Percentiles rank a stretch among this genome's conserved stretches.
Evolutionary conservation across 2,113 vertebrate species (phyloP).

Genomic region (Kryptolebias marmoratus): DNA sequence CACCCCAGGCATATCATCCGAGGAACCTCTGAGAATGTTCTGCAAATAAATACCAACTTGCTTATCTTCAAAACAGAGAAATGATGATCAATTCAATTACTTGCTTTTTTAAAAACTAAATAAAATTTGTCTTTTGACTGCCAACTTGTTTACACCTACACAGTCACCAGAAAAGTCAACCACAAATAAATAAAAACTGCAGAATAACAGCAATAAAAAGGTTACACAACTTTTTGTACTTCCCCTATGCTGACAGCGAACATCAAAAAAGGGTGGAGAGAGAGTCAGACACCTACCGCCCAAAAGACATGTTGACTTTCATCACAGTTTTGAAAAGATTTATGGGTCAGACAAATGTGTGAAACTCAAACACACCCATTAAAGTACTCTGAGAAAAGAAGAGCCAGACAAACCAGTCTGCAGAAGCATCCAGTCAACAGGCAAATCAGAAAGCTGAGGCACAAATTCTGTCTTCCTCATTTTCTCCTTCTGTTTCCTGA

Average conservation of each 20-base stretch:
- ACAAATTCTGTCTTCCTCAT: constrained; percentile 36
- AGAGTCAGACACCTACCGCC: not conserved
- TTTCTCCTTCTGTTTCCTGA: constrained; percentile 51
- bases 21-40: not conserved
- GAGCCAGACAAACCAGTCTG: constrained; percentile 56
- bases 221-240: constrained; percentile 20
- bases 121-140: not conserved
- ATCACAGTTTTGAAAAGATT: constrained; percentile 9
- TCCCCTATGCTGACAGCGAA: not conserved
- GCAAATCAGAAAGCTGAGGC: constrained; percentile 25
- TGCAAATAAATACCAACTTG: constrained; percentile 4
- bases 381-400: not conserved
- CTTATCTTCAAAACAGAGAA: not conserved
- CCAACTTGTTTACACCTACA: not conserved
- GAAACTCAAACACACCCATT: not conserved
- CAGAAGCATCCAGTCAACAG: not conserved
- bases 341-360: constrained; percentile 2
- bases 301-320: constrained; percentile 6
- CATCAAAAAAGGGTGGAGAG: not conserved
- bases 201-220: not conserved
- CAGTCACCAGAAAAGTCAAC: no score
- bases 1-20: not conserved
- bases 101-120: not conserved
- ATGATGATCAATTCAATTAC: no score
- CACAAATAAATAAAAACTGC: not conserved